Evolutionary conservation across 2,797 vertebrate genomes (phyloP).

Genomic region (Hydrophis major): DNA sequence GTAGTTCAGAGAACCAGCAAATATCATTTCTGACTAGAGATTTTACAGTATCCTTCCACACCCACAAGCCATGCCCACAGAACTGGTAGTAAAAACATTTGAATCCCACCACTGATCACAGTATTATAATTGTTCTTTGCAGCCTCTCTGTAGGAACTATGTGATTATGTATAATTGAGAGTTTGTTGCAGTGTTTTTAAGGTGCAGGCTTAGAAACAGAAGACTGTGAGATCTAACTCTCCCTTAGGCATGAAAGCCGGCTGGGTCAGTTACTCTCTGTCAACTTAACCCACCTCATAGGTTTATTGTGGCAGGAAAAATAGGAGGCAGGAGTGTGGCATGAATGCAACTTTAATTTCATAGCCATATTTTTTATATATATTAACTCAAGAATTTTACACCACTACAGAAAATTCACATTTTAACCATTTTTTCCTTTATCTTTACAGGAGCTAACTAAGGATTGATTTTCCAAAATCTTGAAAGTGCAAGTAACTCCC

Average conservation of each 20-base stretch:
- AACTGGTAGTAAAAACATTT: too few relatives aligned
- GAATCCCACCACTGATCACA: too few relatives aligned
- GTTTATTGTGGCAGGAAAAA: not conserved
- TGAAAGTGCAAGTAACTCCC: not conserved
- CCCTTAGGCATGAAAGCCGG: not conserved
- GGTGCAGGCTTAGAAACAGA: too few relatives aligned
- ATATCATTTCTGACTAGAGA: too few relatives aligned
- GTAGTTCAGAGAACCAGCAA: too few relatives aligned
- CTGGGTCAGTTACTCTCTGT: not conserved
- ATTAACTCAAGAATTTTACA: not conserved
- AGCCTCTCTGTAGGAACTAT: not conserved
- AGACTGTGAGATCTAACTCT: not conserved
- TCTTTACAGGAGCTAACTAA: not conserved
- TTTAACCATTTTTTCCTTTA: not conserved
- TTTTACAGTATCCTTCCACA: too few relatives aligned
- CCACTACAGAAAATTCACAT: not conserved
- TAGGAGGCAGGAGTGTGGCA: not conserved
- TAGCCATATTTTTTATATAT: not conserved
- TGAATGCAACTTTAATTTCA: not conserved
- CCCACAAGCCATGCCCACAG: too few relatives aligned
- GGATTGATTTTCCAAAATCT: not conserved
- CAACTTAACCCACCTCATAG: not conserved
- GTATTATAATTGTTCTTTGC: not conserved
- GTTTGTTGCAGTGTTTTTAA: not conserved
- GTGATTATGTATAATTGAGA: not conserved